Evolutionary conservation across 2,888 invertebrate species (phyloP).

Genomic region (Cerceris ruficornis): DNA sequence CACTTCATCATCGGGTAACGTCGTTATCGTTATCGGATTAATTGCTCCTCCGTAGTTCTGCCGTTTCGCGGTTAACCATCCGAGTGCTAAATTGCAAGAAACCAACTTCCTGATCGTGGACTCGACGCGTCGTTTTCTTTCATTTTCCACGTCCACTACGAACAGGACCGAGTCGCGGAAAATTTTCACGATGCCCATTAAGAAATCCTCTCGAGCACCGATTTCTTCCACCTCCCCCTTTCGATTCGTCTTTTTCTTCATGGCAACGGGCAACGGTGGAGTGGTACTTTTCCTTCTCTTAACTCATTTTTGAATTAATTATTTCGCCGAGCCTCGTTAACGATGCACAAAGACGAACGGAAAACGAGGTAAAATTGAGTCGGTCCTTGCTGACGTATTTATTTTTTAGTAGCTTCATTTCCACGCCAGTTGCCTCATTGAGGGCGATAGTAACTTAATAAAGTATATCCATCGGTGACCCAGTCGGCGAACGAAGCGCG

Average conservation of each 20-base stretch:
- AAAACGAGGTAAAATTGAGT: neutral
- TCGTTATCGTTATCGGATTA: conserved; percentile 63
- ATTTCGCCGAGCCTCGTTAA: neutral
- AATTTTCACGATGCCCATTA: neutral
- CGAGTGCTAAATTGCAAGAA: conserved; percentile 43
- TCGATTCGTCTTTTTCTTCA: neutral
- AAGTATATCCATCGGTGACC: conserved; percentile 7
- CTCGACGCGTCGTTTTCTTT: conserved; percentile 18
- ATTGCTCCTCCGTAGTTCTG: conserved; percentile 38
- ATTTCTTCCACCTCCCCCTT: neutral
- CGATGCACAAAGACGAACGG: neutral
- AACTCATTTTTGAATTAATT: neutral
- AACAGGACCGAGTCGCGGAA: neutral
- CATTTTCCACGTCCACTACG: conserved; percentile 11
- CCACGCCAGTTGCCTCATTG: neutral
- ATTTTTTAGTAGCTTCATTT: conserved; percentile 4
- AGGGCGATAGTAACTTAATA: neutral
- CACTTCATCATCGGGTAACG: conserved; percentile 58
- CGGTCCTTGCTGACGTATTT: neutral
- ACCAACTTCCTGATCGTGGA: conserved; percentile 10
- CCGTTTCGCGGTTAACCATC: conserved; percentile 40
- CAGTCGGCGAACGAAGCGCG: neutral
- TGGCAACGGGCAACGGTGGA: neutral
- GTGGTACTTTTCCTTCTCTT: too few relatives aligned
- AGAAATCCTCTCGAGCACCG: neutral